A percentile compares a stretch with the other conserved stretches of the same genome.
phyloP scores from a whole-genome alignment of 1,140 invertebrate species.

The Ptiloglossa arizonensis region DNA sequence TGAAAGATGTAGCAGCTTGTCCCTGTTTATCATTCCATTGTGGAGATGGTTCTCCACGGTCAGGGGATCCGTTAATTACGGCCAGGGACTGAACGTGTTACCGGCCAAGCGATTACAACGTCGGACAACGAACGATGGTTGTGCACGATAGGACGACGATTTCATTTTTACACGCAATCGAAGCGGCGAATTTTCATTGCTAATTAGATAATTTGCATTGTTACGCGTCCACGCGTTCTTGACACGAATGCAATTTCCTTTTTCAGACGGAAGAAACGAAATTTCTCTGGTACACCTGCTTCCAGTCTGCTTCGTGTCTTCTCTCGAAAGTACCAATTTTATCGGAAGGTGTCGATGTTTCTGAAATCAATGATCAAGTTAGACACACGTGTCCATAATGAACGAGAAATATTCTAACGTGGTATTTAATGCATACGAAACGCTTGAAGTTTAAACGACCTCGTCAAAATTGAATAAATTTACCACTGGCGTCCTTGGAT shows the following conservation, averaged over 20 bases:
- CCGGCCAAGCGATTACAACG: not conserved
- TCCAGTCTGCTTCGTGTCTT: no score
- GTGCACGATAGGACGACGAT: not conserved
- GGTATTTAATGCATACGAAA: no score
- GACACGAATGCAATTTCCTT: not conserved
- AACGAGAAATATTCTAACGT: no score
- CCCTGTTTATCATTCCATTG: conserved; percentile 37
- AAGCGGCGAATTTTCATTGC: not conserved
- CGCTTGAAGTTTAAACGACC: no score
- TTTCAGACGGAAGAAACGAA: not conserved
- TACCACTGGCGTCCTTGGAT: no score
- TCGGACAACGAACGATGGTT: not conserved
- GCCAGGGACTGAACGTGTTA: not conserved
- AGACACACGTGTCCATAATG: no score
- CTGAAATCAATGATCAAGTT: no score
- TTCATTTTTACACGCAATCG: not conserved
- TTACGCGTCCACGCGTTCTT: not conserved
- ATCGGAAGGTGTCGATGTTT: no score
- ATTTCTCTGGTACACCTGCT: no score
- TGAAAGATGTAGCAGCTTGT: conserved; percentile 43
- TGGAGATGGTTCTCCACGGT: not conserved
- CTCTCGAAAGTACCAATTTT: no score
- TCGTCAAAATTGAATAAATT: no score
- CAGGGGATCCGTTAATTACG: conserved; percentile 20
- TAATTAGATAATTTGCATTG: not conserved